Evolutionary conservation across 2,113 vertebrate genomes (phyloP), one percentile per base, ranked within the genome.

Genomic region (Alouatta palliata): DNA sequence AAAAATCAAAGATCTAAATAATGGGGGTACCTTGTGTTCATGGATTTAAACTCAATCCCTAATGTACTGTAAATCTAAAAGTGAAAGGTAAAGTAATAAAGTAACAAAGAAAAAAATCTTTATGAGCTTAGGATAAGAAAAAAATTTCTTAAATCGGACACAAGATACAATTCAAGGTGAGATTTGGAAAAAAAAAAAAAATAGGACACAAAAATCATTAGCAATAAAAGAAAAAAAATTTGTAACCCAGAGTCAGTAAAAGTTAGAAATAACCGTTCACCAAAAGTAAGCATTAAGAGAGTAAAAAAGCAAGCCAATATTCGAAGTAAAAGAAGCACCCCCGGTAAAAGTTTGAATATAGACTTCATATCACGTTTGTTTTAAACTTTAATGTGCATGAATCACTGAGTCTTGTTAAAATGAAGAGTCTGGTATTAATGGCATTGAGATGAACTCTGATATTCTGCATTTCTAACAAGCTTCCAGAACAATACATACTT

Each of bases 1-100:
- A 80, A 79, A 87, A 93, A 87, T 68, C 27, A 68, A 93, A 79
- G n/a, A 94, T 70, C 14, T 66, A 56, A 79, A 70, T 80, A 54
- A 47, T 21, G 11, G 32, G 66, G 49, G n/a, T 13, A 27, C 2
- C n/a, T 30, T 13, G 11, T 70, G 47, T 80, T 70, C 23, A 56
- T 30, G 23, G 5, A 14, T 30, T 93, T 49, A 23, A 77, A 56
- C 71, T 47, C 25, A 87, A 61, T 40, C 37, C 54, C 37, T 58
- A 54, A 77, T 58, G 19, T 37, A 35, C 0, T 17, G 10, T 49
- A 77, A 79, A 47, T 47, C 37, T 49, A 79, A 68, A 77, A 7
- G 40, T 61, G 52, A 47, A 81, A 71, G 35, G 35, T 19, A 81
- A 64, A 58, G 56, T 58, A 45, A 85, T 45, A 27, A 73, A 87